Base-by-base conservation (phyloP, 2,113 vertebrate species). In the Lamprotornis superbus region DNA sequence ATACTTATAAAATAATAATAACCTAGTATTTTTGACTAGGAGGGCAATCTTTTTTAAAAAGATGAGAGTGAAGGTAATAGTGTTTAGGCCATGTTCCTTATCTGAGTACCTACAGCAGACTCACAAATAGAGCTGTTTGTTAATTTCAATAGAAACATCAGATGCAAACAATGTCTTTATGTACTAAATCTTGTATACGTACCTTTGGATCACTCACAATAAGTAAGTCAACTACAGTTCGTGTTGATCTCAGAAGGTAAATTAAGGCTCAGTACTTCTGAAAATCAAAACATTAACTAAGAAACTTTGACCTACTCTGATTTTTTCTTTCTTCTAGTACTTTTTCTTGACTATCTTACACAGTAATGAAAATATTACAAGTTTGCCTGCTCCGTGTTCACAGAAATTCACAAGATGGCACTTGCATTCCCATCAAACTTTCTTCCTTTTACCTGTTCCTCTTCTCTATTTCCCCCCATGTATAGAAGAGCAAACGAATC, bases 381-480 rank as follows among this genome's bases (percentile, higher is more conserved):
- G 17, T 44, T 70, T 74, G 13, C 61, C n/a, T 67, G 20, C 40
- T 19, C 6, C 28, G 6, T 25, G 11, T n/a, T 40, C 33, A 60
- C 37, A 68, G 31, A 84, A 69, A 67, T 16, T 63, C 39, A 53
- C 5, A 49, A 64, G 56, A 65, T 12, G 4, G 10, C 8, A 40
- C 8, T 65, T 46, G 4, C 27, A 50, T 10, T 71, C 15, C 69
- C 5, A 25, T 55, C 24, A 87, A 33, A 42, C 35, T 76, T 83
- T 53, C 15, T 57, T 84, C 14, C 55, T 76, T 79, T 67, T 83
- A 18, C 5, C 11, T 67, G 20, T 59, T 86, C 3, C 11, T 13
- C 1, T 49, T 14, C 19, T 81, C 46, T 56, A 25, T 4, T 7
- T 28, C 5, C 3, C 5, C 1, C 2, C 6, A 27, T 7, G 68